A percentile compares a stretch with the other conserved stretches of the same genome.
Evolutionary conservation across 2,113 vertebrate species (phyloP).

Genomic region (Furnarius figulus): DNA sequence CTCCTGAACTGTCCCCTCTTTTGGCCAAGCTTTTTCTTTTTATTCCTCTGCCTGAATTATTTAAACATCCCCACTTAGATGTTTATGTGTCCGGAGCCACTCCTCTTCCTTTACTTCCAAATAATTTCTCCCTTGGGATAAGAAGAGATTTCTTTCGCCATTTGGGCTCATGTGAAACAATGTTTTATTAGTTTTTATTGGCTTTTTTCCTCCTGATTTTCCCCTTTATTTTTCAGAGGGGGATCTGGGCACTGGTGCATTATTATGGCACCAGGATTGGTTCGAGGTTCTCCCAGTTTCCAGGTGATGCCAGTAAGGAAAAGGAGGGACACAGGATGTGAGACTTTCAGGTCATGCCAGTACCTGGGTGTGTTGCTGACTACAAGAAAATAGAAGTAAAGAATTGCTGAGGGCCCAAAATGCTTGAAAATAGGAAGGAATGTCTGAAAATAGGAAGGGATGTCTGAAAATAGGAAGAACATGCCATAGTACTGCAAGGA

Average conservation of each 20-base stretch:
- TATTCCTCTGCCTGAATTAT: neutral
- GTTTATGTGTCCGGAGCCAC: neutral
- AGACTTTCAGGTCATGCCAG: neutral
- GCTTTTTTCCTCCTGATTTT: neutral
- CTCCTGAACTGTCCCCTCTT: neutral
- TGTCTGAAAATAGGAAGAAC: neutral
- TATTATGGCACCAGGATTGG: no score
- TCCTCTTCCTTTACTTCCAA: neutral
- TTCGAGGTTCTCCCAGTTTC: neutral
- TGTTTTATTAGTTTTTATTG: neutral
- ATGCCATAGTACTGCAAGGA: neutral
- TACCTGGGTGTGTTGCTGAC: neutral
- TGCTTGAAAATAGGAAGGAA: neutral
- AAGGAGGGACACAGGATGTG: fast-evolving
- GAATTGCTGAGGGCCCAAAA: neutral
- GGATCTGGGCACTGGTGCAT: neutral
- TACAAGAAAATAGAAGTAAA: fast-evolving
- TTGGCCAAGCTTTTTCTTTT: neutral
- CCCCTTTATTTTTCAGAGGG: neutral
- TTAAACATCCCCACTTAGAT: neutral
- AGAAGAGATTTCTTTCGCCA: neutral
- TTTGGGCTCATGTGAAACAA: neutral
- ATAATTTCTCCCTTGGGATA: neutral
- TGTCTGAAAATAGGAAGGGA: neutral
- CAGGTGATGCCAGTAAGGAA: neutral